Evolutionary conservation across 2,888 invertebrate genomes (phyloP).

Genomic region (Crematogaster levior): DNA sequence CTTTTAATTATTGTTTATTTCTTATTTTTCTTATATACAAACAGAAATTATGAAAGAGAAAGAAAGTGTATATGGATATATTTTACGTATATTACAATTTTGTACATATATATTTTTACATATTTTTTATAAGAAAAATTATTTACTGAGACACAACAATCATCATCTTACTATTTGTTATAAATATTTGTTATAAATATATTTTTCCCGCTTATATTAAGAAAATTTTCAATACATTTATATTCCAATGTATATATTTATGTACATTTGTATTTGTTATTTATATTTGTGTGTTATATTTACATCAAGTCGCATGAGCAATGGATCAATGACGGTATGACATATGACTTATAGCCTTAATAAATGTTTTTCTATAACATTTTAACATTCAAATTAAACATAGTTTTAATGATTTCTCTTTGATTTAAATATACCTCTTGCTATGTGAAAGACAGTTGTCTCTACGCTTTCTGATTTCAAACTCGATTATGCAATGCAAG

Average conservation of each 20-base stretch:
- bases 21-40: no score
- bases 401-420: conserved; percentile 2
- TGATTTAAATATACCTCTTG: neutral
- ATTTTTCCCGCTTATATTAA: no score
- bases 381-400: neutral
- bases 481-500: neutral
- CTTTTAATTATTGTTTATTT: no score
- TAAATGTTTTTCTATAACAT: neutral
- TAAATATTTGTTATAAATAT: no score
- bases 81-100: no score
- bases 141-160: no score
- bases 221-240: neutral
- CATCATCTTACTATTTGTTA: no score
- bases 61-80: no score
- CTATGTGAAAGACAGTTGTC: neutral
- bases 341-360: neutral
- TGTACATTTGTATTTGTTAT: neutral
- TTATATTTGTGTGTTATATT: neutral
- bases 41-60: no score
- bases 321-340: neutral
- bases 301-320: neutral
- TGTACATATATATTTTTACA: no score
- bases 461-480: conserved; percentile 35
- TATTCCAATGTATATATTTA: neutral
- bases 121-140: no score